Evolutionary conservation across 2,888 invertebrate species (phyloP), one percentile per base, ranked within the genome.

Genomic region (Diogma glabrata): DNA sequence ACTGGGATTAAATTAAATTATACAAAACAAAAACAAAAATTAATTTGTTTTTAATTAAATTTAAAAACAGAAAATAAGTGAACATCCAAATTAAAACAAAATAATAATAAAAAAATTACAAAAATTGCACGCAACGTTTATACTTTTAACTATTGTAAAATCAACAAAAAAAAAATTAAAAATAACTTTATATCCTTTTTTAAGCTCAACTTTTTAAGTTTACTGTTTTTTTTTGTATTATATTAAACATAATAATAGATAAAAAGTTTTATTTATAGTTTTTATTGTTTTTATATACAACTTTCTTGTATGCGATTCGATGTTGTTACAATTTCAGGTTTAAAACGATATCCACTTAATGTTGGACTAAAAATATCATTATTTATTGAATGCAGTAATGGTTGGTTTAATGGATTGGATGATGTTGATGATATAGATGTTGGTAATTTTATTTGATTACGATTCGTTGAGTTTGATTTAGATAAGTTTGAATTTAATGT

Each of bases 281-380:
- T 7, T 22, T 40, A 19, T 10, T 43, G 43, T 33, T 52, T 69
- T 81, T 86, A 88, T 83, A 88, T 88, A 84, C 88, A 88, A 75
- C 87, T 88, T 74, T 88, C 88, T 71, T 88, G 88, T 72, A 88
- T 87, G 64, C 87, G 80, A 74, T 87, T 87, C 57, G 87, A 87
- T 56, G 87, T 87, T 60, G 88, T 88, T 57, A 88, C 87, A 59
- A 88, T 86, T 71, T 88, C 88, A 57, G 87, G 87, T 61, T 85
- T 82, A 62, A 86, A 78, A 58, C 86, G 78, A 70, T 86, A 86
- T 63, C 85, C 84, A 55, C 85, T 84, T 53, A 86, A 74, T 60
- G 67, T 71, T 51, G 71, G 70, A 63, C 69, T 70, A 52, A 69
- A 64, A 54, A 70, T 60, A 57, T 69, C 69, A 54, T 70, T 68